Conservation (phyloP, 2,888 invertebrate genomes). For the Chymomyza procnemis region DNA sequence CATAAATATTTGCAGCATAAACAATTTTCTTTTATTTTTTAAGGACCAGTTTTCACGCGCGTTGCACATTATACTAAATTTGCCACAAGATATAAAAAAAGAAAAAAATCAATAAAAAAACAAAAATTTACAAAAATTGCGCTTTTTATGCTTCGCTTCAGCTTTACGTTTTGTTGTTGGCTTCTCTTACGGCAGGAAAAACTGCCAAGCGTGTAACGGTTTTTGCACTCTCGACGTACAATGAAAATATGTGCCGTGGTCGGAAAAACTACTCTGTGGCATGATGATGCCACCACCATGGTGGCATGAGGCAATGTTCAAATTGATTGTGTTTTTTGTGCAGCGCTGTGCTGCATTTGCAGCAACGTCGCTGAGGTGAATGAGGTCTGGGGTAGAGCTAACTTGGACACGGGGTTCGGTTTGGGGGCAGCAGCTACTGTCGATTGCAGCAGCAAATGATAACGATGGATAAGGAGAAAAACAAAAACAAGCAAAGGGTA, state of each 20-base stretch:
- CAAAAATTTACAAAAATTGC: neutral
- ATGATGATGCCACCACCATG: neutral
- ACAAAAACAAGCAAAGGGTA: constrained; percentile 15
- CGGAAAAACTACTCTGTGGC: neutral
- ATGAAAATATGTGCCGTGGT: constrained; percentile 3
- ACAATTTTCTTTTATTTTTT: constrained; percentile 42
- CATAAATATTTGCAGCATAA: constrained; percentile 69
- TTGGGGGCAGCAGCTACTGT: constrained; percentile 38
- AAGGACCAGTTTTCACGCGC: constrained; percentile 70
- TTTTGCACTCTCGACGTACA: neutral
- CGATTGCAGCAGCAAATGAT: constrained; percentile 70
- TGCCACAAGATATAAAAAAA: too few relatives aligned
- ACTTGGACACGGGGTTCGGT: neutral
- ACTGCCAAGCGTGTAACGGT: neutral
- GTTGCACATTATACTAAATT: constrained; percentile 59
- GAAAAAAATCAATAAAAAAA: neutral
- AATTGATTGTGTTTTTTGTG: constrained; percentile 68
- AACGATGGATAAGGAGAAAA: constrained; percentile 54
- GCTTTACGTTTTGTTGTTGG: constrained; percentile 37
- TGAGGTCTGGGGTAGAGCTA: neutral
- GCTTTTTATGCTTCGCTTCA: neutral
- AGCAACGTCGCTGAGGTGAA: neutral
- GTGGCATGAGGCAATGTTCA: constrained; percentile 9
- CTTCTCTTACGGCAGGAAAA: neutral
- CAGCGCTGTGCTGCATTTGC: constrained; percentile 15